phyloP scores from a whole-genome alignment of 2,797 vertebrate genomes.

The Chelidonichthys spinosus region DNA sequence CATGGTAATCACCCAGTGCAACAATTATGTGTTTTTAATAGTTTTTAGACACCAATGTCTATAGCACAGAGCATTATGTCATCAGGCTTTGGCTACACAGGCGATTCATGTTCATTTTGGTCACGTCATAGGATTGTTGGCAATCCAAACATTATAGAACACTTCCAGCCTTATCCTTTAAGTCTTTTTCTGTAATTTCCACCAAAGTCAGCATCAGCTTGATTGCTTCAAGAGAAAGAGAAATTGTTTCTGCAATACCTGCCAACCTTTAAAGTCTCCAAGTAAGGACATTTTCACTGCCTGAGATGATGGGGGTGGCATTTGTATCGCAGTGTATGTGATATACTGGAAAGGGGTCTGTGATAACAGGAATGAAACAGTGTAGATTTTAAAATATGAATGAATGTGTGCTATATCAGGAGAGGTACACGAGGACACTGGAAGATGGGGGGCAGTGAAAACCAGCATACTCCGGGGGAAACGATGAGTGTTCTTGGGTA shows the following conservation, averaged over 20 bases:
- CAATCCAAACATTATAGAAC: not conserved
- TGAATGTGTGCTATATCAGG: slow-evolving; percentile 32
- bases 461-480: slow-evolving; percentile 12
- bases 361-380: not conserved
- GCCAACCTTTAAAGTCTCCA: not conserved
- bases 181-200: not conserved
- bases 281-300: not conserved
- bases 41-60: not conserved
- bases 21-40: not conserved
- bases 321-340: not conserved
- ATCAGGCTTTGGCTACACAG: not conserved
- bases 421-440: slow-evolving; percentile 8
- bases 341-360: not conserved
- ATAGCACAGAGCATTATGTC: not conserved
- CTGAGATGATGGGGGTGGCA: not conserved
- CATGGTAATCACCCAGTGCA: not conserved
- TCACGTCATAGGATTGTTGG: not conserved
- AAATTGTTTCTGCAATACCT: not conserved
- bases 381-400: slow-evolving; percentile 36
- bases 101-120: not conserved
- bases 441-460: slow-evolving; percentile 17
- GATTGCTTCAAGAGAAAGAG: not conserved
- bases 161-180: not conserved
- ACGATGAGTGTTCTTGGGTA: slow-evolving; percentile 3
- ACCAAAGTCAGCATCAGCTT: not conserved